Evolutionary conservation across 1,140 invertebrate species (phyloP).

Genomic region (Drosophila eugracilis): DNA sequence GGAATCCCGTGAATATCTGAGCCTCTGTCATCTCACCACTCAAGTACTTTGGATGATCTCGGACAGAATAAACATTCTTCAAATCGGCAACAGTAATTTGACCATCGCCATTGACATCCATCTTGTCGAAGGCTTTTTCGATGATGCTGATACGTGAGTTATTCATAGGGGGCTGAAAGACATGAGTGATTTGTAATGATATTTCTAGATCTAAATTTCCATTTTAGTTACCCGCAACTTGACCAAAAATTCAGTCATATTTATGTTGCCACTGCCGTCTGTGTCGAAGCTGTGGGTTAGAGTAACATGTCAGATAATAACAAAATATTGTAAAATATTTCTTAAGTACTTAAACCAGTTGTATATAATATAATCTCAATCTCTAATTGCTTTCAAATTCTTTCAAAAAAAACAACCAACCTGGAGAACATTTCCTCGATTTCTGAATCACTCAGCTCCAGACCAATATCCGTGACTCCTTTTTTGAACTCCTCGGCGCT

Average conservation of each 20-base stretch:
- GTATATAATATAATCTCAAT: background rate
- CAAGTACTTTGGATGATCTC: slow-evolving; percentile 87
- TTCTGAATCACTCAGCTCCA: slow-evolving; percentile 89
- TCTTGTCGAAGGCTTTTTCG: slow-evolving; percentile 93
- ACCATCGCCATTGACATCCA: slow-evolving; percentile 94
- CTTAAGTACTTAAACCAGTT: too few relatives aligned
- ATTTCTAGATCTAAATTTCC: background rate
- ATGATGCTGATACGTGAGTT: slow-evolving; percentile 90
- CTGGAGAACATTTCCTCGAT: slow-evolving; percentile 87
- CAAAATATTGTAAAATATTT: too few relatives aligned
- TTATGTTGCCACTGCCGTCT: slow-evolving; percentile 92
- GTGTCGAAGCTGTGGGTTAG: slow-evolving; percentile 88
- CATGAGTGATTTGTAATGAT: too few relatives aligned
- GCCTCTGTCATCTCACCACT: slow-evolving; percentile 96
- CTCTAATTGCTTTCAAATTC: too few relatives aligned
- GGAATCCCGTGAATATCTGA: slow-evolving; percentile 91
- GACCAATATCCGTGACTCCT: slow-evolving; percentile 91
- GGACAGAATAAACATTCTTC: slow-evolving; percentile 70
- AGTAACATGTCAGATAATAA: too few relatives aligned
- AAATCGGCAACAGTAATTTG: slow-evolving; percentile 94
- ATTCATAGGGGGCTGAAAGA: slow-evolving; percentile 92
- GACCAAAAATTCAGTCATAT: slow-evolving; percentile 94
- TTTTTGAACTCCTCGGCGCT: slow-evolving; percentile 93
- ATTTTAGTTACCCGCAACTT: slow-evolving; percentile 91
- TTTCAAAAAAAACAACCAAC: slow-evolving; percentile 50